Conservation (phyloP, 2,113 vertebrate genomes). For the human (Homo sapiens) region GRCh38 chr13:52882501-52883000, state of each 20-base stretch:
- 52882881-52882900: background rate
- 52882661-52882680: constrained; percentile 74
- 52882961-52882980: constrained; percentile 20
- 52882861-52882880: background rate
- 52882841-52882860: constrained; percentile 10
- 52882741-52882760: constrained; percentile 77
- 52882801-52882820: constrained; percentile 74
- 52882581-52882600: constrained; percentile 64
- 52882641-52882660: constrained; percentile 60
- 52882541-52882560: constrained; percentile 63
- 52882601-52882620: constrained; percentile 60
- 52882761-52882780: constrained; percentile 78
- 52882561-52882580: constrained; percentile 67
- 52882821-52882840: background rate
- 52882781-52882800: constrained; percentile 75
- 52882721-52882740: constrained; percentile 74
- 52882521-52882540: constrained; percentile 73
- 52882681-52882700: constrained; percentile 65
- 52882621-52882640: constrained; percentile 37
- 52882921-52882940: background rate
- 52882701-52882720: constrained; percentile 78
- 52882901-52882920: background rate
- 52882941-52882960: constrained; percentile 31
- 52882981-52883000: constrained; percentile 41
- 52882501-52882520: constrained; percentile 59